Base-by-base conservation (phyloP, 2,888 invertebrate species). In the Drosophila yooni region DNA sequence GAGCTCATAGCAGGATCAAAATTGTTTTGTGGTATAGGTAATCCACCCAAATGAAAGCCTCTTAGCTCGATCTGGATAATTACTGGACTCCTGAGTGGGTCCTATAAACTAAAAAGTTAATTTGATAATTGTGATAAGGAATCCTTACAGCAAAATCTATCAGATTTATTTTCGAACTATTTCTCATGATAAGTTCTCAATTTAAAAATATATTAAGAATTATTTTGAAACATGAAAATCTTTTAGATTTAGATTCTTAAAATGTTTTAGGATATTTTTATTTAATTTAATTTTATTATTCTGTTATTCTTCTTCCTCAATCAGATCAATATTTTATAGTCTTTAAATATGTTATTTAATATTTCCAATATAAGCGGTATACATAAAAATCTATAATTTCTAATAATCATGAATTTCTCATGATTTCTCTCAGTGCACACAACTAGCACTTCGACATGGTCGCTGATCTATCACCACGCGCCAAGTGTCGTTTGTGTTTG, bases 391-490 rank as follows among this genome's bases (percentile, higher is more conserved):
- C 18, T 8, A 38, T 38, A 0, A 18, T 25, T 25, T 25, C 15
- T 25, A 25, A 15, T 15, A 46, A 46, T 2, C 25, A 46, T 7
- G 6, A 1, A 29, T 50, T 10, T 7, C 1, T 3, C 27, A 2
- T 6, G 11, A 52, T 78, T 79, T 79, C 63, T 60, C 27, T 43
- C 76, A 73, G 73, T 79, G 79, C 21, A 69, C 29, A 21, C 54
- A 57, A 31, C 69, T 73, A 38, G 27, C 56, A 57, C 67, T 71
- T 66, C 38, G 61, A 66, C 62, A 43, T 62, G 59, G 53, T 66
- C 67, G 57, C 68, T 74, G 79, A 81, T 85, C 89, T 89, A 88
- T 81, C 80, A 89, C 85, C 87, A 88, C 85, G 89, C 87, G 87
- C 88, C 89, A 87, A 87, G 78, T 82, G 79, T 81, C 70, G 74